These are phyloP conservation scores for human DNA, from an alignment of 2,113 vertebrate species.

Conservation along the genomic window GRCh38 chr3:132288501-132289000, in stretches of 20 bases:
- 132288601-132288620: background rate
- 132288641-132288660: background rate
- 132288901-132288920: background rate
- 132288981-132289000: background rate
- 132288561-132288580: background rate
- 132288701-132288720: background rate
- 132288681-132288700: background rate
- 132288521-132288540: background rate
- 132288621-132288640: background rate
- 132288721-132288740: background rate
- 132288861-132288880: background rate
- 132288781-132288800: background rate
- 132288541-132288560: background rate
- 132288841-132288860: background rate
- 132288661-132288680: background rate
- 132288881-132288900: background rate
- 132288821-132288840: background rate
- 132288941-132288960: background rate
- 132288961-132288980: background rate
- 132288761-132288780: background rate
- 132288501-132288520: background rate
- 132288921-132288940: background rate
- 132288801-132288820: background rate
- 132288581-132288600: background rate
- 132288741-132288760: background rate